These are phyloP conservation scores for Ophioninae sp. DNA, from an alignment of 2,888 invertebrate species.

Conservation along the genomic window DNA sequence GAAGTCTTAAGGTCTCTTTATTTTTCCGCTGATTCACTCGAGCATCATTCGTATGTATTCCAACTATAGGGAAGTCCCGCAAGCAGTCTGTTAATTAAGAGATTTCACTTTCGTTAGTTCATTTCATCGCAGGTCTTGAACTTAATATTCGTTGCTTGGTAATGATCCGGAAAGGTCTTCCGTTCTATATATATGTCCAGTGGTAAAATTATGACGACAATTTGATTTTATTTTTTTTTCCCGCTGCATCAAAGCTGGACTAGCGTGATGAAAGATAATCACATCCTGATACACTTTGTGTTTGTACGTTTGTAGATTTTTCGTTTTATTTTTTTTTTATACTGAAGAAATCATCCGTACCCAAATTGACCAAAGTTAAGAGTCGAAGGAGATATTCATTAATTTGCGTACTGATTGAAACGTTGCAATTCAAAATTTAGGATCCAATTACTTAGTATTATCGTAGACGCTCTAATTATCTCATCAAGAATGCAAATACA, in stretches of 20 bases:
- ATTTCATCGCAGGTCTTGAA: constrained; percentile 5
- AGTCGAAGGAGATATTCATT: constrained; percentile 2
- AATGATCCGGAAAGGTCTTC: constrained; percentile 19
- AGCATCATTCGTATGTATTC: constrained; percentile 68
- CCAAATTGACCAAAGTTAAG: background rate
- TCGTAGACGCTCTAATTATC: background rate
- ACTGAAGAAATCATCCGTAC: constrained; percentile 12
- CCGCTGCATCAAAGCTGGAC: constrained; percentile 9
- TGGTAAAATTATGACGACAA: constrained; percentile 19
- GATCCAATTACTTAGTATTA: background rate
- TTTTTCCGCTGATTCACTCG: constrained; percentile 66
- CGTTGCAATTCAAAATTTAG: background rate
- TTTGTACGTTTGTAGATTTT: background rate
- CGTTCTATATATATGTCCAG: constrained; percentile 3
- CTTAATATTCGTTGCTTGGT: constrained; percentile 25
- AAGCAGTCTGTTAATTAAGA: constrained; percentile 73
- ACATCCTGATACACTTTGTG: constrained; percentile 24
- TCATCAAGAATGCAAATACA: too few relatives aligned
- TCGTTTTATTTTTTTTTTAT: background rate
- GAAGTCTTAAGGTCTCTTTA: constrained; percentile 11
- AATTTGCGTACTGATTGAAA: constrained; percentile 1
- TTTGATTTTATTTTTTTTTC: constrained; percentile 13
- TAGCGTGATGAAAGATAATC: constrained; percentile 4
- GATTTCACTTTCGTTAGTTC: constrained; percentile 56
- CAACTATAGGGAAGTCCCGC: constrained; percentile 70